These are phyloP conservation scores for Dyspetes luteomarginatus DNA, from an alignment of 2,888 invertebrate species.

Conservation along the genomic window DNA sequence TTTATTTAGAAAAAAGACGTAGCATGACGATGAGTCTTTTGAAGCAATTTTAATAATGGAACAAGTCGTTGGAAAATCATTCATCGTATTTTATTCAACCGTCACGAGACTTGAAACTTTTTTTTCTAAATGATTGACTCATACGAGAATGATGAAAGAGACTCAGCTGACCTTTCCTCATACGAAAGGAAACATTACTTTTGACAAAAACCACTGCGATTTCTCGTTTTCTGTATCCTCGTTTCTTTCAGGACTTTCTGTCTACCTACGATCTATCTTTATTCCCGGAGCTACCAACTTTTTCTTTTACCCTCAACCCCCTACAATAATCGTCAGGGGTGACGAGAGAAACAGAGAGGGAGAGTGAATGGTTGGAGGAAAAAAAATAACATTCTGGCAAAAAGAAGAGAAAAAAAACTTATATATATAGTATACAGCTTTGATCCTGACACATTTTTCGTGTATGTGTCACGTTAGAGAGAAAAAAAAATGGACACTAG, in stretches of 20 bases:
- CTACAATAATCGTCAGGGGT: slow-evolving; percentile 25
- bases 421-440: no score
- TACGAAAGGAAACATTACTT: slow-evolving; percentile 27
- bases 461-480: slow-evolving; percentile 11
- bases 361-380: no score
- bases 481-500: background rate
- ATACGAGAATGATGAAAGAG: background rate
- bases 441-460: slow-evolving; percentile 51
- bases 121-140: slow-evolving; percentile 3
- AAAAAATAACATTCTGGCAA: background rate
- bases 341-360: slow-evolving; percentile 4
- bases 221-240: no score
- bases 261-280: slow-evolving; percentile 39
- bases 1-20: no score
- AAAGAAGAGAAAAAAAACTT: background rate
- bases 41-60: no score
- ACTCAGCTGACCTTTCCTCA: background rate
- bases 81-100: no score
- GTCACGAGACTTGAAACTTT: no score
- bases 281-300: slow-evolving; percentile 36
- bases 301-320: slow-evolving; percentile 4
- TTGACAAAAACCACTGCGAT: background rate
- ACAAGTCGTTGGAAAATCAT: no score
- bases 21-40: no score
- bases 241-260: slow-evolving; percentile 23